Base-by-base conservation (phyloP, 2,888 invertebrate species). In the Cephus rjabovi region DNA sequence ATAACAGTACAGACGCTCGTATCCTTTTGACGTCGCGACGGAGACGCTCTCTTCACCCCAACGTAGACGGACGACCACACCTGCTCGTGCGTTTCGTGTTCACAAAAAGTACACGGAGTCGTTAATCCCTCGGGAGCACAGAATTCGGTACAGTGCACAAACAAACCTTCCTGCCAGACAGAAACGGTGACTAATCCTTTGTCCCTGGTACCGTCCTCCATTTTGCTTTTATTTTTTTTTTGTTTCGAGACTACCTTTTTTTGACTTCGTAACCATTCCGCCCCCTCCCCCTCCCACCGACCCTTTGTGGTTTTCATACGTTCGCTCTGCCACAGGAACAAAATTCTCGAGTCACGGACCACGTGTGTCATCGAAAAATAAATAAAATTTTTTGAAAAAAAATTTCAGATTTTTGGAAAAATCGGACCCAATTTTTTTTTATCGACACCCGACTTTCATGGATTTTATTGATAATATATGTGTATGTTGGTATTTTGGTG, bases 101-200 rank as follows among this genome's bases (percentile, higher is more conserved):
- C 71, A 33, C 12, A 71, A 71, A 71, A 31, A 31, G 12, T 34
- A 33, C 71, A 23, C 33, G 11, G 71, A 34, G 71, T 71, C 33
- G 34, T 71, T 76, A 79, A 79, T 76, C 79, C 79, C 79, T 69
- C 30, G 76, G 79, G 79, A 76, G 75, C 76, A 56, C 56, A 76
- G 76, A 75, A 68, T 76, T 76, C 70, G 37, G 79, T 76, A 79
- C 79, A 68, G 75, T 76, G 76, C 76, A 73, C 76, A 79, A 79
- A 79, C 79, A 79, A 79, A 76, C 79, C 76, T 73, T 75, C 71
- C 56, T 73, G 31, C 71, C 71, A 76, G 75, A 75, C 76, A 78
- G 73, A 56, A 76, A 37, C 69, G 79, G 79, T 79, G 79, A 79
- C 79, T 79, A 79, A 79, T 79, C 79, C 76, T 79, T 79, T 79